A percentile compares a stretch with the other conserved stretches of the same genome.
Conservation (phyloP, 2,888 invertebrate species). For the Macroteleia sp. region DNA sequence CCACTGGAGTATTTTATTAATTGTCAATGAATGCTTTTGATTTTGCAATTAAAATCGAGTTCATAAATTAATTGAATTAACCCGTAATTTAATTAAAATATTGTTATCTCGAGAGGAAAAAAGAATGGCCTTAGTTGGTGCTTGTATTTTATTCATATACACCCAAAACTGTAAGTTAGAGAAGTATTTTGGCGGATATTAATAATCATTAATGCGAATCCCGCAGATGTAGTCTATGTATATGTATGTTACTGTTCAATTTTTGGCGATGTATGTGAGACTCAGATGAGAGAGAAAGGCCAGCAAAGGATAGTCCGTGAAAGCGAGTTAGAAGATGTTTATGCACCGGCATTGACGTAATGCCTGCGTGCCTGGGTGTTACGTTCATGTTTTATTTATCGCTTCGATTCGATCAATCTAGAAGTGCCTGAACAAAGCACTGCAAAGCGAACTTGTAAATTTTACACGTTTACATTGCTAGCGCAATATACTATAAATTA, state of each 20-base stretch:
- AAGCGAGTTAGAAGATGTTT: slow-evolving; percentile 55
- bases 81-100: slow-evolving; percentile 30
- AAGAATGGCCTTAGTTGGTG: background rate
- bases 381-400: slow-evolving; percentile 66
- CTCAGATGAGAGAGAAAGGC: slow-evolving; percentile 4
- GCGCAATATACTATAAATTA: slow-evolving; percentile 44
- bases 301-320: background rate
- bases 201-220: slow-evolving; percentile 47
- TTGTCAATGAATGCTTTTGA: slow-evolving; percentile 33
- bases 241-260: slow-evolving; percentile 25
- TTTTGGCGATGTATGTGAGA: slow-evolving; percentile 13
- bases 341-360: slow-evolving; percentile 64
- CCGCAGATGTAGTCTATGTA: slow-evolving; percentile 11
- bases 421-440: slow-evolving; percentile 35
- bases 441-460: slow-evolving; percentile 52
- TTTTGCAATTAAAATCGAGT: slow-evolving; percentile 54
- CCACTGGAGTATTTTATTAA: slow-evolving; percentile 35
- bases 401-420: slow-evolving; percentile 43
- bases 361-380: slow-evolving; percentile 63
- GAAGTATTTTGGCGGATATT: slow-evolving; percentile 29
- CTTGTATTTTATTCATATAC: slow-evolving; percentile 15
- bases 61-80: slow-evolving; percentile 48
- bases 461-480: slow-evolving; percentile 40
- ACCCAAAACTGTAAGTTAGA: slow-evolving; percentile 14
- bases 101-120: slow-evolving; percentile 25